These are phyloP conservation scores for Drymodes brunneopygia DNA, from an alignment of 2,113 vertebrate species.

Conservation along the genomic window DNA sequence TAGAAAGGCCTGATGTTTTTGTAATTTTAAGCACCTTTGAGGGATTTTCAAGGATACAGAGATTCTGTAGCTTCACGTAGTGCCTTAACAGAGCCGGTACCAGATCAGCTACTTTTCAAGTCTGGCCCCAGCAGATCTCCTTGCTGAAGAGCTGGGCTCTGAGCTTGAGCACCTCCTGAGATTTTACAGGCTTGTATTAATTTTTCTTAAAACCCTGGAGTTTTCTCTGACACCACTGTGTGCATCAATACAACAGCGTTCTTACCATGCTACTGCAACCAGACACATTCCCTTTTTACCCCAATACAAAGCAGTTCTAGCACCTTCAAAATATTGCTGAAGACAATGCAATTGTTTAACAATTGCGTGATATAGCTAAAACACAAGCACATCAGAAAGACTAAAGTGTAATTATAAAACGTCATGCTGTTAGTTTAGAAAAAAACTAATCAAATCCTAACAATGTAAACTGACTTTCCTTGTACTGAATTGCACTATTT, in stretches of 20 bases:
- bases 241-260: background rate
- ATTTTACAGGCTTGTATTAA: background rate
- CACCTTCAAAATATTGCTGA: background rate
- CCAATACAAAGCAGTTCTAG: background rate
- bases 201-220: background rate
- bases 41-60: background rate
- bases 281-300: background rate
- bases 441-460: background rate
- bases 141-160: background rate
- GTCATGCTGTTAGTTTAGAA: background rate
- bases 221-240: background rate
- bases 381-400: background rate
- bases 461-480: background rate
- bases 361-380: background rate
- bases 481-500: background rate
- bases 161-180: background rate
- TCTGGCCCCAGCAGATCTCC: background rate
- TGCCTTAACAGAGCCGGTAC: background rate
- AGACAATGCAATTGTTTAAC: background rate
- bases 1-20: background rate
- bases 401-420: background rate
- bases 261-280: background rate
- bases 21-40: background rate
- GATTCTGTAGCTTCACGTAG: background rate
- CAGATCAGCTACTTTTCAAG: background rate